Base-by-base conservation (phyloP, 2,797 vertebrate genomes). In the Acomys russatus region DNA sequence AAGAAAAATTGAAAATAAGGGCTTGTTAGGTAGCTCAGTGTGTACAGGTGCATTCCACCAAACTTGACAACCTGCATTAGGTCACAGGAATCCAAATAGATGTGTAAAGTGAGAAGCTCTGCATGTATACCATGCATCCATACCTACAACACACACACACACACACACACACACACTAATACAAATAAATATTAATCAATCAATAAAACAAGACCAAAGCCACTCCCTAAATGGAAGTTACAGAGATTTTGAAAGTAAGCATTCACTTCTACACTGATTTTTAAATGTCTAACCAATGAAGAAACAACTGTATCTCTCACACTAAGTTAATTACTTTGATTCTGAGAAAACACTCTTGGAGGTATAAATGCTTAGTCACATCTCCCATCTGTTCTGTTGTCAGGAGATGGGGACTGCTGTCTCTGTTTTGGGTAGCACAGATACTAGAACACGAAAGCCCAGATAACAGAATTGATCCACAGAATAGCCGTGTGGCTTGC, bases 251-350 rank as follows among this genome's bases (percentile, higher is more conserved):
- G 23, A 76, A 94, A 91, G 38, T 3, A 49, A 44, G 59, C 4
- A 83, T 54, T 89, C 11, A 85, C 70, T 89, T 90, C 35, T 92
- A 64, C 83, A 56, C n/a, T 74, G 35, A 91, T 84, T 85, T 64
- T 87, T 61, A 79, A 63, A 83, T 35, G 63, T 83, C 61, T 70
- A 91, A 79, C 56, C 64, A 92, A 66, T 93, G 56, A 93, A 88
- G 30, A 70, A 85, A 79, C 7, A 76, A 90, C 82, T 71, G 84
- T 12, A 91, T 90, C 66, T 93, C 63, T 85, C 28, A 91, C 54
- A 68, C 12, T 80, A 96, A 93, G 90, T 51, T 87, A 89, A 93
- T 54, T 73, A 63, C 7, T 96, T 91, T 77, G 33, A 74, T 88
- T 90, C 78, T 91, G 56, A 85, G 82, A 85, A 66, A 80, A 59